These are phyloP conservation scores for Euzetes globulus DNA, from an alignment of 2,888 invertebrate species.

Conservation along the genomic window DNA sequence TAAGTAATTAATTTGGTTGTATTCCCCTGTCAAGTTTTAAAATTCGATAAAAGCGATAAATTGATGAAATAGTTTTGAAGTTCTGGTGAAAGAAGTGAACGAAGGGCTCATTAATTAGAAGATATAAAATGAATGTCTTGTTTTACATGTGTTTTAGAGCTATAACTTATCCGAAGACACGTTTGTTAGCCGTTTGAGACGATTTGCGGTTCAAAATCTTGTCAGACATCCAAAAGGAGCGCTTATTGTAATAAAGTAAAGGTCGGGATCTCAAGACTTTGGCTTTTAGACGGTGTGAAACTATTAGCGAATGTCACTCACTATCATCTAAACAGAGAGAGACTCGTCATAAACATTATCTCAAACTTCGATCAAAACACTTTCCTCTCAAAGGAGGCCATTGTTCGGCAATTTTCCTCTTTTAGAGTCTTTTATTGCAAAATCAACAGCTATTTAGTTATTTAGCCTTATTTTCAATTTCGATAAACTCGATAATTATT, in stretches of 20 bases:
- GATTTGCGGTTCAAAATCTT: slow-evolving; percentile 12
- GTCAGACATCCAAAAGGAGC: slow-evolving; percentile 16
- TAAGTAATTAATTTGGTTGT: background rate
- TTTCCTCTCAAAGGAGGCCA: background rate
- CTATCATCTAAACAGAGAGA: slow-evolving; percentile 2
- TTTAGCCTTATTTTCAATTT: background rate
- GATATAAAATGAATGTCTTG: background rate
- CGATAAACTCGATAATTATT: background rate
- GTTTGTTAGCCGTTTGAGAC: background rate
- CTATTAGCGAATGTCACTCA: slow-evolving; percentile 22
- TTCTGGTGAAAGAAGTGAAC: background rate
- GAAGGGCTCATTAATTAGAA: slow-evolving; percentile 5
- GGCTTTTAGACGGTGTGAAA: background rate
- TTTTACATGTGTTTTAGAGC: slow-evolving; percentile 4
- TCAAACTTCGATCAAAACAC: slow-evolving; percentile 15
- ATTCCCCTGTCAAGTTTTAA: background rate
- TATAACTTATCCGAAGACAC: slow-evolving; percentile 12
- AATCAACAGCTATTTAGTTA: slow-evolving; percentile 1
- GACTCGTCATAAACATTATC: slow-evolving; percentile 19
- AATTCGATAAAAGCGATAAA: background rate
- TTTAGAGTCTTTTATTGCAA: background rate
- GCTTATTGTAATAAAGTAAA: background rate
- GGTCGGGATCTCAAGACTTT: background rate
- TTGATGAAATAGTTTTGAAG: slow-evolving; percentile 6
- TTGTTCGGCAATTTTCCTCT: background rate